phyloP scores from a whole-genome alignment of 30 jellyfish, hydroid and myxozoan species.

The Aurelia coerulea region DNA sequence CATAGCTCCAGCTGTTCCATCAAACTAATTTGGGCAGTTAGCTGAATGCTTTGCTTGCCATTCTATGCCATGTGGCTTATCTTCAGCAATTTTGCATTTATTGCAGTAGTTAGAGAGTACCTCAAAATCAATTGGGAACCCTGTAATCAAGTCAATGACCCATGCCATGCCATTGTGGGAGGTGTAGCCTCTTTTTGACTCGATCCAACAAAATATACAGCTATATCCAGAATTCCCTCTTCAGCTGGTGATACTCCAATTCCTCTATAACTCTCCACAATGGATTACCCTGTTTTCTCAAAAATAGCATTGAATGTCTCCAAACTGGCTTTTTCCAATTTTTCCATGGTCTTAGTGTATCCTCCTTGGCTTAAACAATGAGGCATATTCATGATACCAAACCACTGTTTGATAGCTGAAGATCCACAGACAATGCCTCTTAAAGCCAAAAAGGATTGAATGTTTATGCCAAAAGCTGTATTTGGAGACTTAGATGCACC shows the following conservation, averaged over 20 bases:
- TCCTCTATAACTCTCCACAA: background rate
- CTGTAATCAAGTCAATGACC: slow-evolving; percentile 54
- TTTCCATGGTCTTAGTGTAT: background rate
- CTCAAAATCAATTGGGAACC: slow-evolving; percentile 29
- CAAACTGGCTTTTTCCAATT: background rate
- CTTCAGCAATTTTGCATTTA: background rate
- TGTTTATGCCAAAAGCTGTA: slow-evolving; percentile 15
- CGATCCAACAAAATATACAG: too few species aligned
- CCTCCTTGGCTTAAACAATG: slow-evolving; percentile 4
- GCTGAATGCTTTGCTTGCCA: slow-evolving; percentile 17
- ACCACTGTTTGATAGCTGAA: slow-evolving; percentile 38
- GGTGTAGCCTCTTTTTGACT: background rate
- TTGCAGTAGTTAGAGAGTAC: slow-evolving; percentile 5
- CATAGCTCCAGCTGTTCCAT: background rate
- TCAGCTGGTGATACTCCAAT: slow-evolving; percentile 27
- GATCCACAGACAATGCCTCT: slow-evolving; percentile 42
- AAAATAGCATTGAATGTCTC: background rate
- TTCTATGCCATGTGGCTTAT: background rate
- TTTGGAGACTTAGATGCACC: background rate
- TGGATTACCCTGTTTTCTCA: background rate
- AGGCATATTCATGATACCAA: slow-evolving; percentile 30
- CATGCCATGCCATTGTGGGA: slow-evolving; percentile 27
- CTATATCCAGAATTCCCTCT: slow-evolving; percentile 13
- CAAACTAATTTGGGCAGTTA: background rate
- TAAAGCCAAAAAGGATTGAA: slow-evolving; percentile 30